Percentiles rank a stretch among this genome's conserved stretches.
These are phyloP conservation scores for Monochamus saltuarius DNA, from an alignment of 1,140 invertebrate species.

Conservation along the genomic window DNA sequence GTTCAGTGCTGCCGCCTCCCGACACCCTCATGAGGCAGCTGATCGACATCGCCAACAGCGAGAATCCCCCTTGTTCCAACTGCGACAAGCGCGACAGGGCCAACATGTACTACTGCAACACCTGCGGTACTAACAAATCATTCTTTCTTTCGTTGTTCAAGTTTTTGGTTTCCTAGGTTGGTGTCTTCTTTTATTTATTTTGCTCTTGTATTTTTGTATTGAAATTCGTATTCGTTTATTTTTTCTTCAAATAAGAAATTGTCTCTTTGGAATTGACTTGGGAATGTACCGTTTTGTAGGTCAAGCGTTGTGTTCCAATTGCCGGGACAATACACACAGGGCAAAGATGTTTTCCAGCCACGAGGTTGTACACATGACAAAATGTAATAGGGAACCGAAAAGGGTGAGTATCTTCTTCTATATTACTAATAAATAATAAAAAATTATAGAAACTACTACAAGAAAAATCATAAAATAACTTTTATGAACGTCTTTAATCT, in stretches of 20 bases:
- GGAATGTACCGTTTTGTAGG: constrained; percentile 54
- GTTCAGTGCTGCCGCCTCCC: constrained; percentile 59
- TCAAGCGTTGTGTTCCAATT: constrained; percentile 68
- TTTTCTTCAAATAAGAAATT: too few relatives aligned
- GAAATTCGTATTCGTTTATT: background rate
- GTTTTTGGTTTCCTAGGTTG: constrained; percentile 22
- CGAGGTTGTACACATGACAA: constrained; percentile 71
- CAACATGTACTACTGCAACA: constrained; percentile 71
- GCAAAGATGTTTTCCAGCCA: constrained; percentile 75
- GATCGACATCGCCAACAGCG: constrained; percentile 65
- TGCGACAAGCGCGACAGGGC: constrained; percentile 67
- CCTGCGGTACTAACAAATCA: constrained; percentile 57
- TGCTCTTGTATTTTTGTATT: background rate
- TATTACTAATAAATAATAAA: too few relatives aligned
- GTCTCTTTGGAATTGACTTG: background rate
- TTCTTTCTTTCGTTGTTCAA: constrained; percentile 17
- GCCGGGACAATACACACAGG: constrained; percentile 69
- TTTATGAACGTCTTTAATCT: too few relatives aligned
- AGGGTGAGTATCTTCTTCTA: constrained; percentile 52
- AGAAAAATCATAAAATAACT: too few relatives aligned
- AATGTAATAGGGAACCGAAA: constrained; percentile 66
- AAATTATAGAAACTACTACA: too few relatives aligned
- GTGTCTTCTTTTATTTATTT: constrained; percentile 21
- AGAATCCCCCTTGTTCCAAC: constrained; percentile 70
- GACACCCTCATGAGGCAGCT: constrained; percentile 66